These are phyloP conservation scores for Lophius americanus DNA, from an alignment of 2,797 vertebrate species.

Conservation along the genomic window DNA sequence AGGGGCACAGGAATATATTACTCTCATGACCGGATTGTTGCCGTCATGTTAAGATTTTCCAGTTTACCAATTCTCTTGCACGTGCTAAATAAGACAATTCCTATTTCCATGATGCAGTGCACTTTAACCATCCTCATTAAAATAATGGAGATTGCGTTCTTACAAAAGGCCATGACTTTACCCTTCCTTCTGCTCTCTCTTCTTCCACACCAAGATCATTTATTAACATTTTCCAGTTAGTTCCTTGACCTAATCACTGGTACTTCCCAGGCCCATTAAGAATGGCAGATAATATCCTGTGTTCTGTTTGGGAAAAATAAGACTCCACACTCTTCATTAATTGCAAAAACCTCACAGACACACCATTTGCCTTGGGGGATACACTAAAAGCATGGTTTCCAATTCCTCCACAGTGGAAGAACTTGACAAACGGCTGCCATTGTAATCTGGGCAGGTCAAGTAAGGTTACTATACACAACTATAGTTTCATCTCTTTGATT, in stretches of 20 bases:
- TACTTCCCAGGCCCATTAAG: conserved; percentile 3
- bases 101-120: conserved; percentile 33
- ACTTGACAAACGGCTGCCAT: too few relatives aligned
- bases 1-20: conserved; percentile 27
- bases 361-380: conserved; percentile 14
- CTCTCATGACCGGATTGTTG: conserved; percentile 14
- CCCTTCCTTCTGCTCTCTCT: conserved; percentile 6
- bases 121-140: conserved; percentile 35
- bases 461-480: too few relatives aligned
- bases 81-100: conserved; percentile 17
- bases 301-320: conserved; percentile 24
- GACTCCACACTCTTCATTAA: conserved; percentile 32
- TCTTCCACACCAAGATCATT: conserved; percentile 1
- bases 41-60: conserved; percentile 24
- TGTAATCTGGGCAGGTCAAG: too few relatives aligned
- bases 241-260: conserved; percentile 17
- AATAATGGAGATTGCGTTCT: conserved; percentile 29
- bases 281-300: conserved; percentile 20
- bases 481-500: too few relatives aligned
- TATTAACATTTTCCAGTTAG: conserved; percentile 11
- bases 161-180: conserved; percentile 9
- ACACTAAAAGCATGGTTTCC: conserved; percentile 9
- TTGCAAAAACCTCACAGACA: conserved; percentile 35
- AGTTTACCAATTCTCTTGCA: conserved; percentile 20
- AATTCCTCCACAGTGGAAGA: too few relatives aligned